Evolutionary conservation across 1,140 invertebrate genomes (phyloP).

Genomic region (Drosophila hydei): DNA sequence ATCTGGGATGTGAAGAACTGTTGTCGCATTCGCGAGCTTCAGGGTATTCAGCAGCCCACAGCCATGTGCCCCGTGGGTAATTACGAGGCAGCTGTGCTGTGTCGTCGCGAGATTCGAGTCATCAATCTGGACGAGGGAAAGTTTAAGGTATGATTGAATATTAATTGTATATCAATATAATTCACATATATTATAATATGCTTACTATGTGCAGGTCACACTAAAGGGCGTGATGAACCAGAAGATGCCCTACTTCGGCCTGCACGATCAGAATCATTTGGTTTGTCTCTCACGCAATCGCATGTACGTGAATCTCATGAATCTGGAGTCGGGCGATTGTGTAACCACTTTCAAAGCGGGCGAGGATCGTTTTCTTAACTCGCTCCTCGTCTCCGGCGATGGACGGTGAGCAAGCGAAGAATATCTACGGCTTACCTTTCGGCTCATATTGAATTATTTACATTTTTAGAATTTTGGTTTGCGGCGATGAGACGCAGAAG

Average conservation of each 20-base stretch:
- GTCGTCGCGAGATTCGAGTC: slow-evolving; percentile 90
- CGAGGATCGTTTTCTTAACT: slow-evolving; percentile 94
- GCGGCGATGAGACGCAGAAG: slow-evolving; percentile 95
- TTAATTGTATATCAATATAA: background rate
- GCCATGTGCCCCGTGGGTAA: slow-evolving; percentile 89
- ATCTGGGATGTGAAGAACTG: slow-evolving; percentile 90
- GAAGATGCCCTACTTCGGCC: slow-evolving; percentile 94
- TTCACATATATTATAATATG: background rate
- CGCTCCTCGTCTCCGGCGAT: slow-evolving; percentile 93
- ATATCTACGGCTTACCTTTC: background rate
- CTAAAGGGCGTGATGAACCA: slow-evolving; percentile 96
- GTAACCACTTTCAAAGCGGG: slow-evolving; percentile 95
- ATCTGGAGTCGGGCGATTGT: slow-evolving; percentile 90
- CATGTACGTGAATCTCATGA: slow-evolving; percentile 96
- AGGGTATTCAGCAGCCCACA: slow-evolving; percentile 88
- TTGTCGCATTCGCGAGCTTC: slow-evolving; percentile 87
- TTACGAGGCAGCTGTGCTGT: slow-evolving; percentile 90
- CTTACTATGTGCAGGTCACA: slow-evolving; percentile 80
- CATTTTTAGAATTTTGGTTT: slow-evolving; percentile 89
- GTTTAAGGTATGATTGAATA: slow-evolving; percentile 66
- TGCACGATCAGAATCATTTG: slow-evolving; percentile 91
- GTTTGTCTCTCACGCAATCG: slow-evolving; percentile 93
- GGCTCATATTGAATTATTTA: background rate
- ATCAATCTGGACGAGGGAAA: slow-evolving; percentile 91
- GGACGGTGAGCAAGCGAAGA: slow-evolving; percentile 86